These are phyloP conservation scores for Plutella xylostella DNA, from an alignment of 2,888 invertebrate genomes.

Conservation along the genomic window DNA sequence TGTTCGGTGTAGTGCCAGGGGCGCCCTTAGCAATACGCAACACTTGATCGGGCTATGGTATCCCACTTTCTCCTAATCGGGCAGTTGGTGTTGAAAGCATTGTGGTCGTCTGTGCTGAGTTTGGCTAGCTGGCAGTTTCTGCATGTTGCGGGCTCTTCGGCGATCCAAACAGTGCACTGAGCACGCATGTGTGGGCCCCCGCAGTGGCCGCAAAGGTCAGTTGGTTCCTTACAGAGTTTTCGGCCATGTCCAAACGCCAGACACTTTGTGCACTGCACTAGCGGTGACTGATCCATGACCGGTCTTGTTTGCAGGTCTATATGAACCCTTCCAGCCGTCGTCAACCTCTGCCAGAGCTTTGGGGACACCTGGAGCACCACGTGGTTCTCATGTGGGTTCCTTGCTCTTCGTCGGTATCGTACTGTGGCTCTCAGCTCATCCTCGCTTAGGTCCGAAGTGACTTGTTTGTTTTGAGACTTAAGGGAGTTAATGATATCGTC, in stretches of 20 bases:
- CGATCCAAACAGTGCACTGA: background rate
- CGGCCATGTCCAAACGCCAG: slow-evolving; percentile 5
- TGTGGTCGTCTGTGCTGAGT: background rate
- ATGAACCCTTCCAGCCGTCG: too few species aligned
- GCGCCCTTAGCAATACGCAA: background rate
- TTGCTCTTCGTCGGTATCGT: background rate
- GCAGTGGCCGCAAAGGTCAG: background rate
- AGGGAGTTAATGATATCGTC: slow-evolving; percentile 6
- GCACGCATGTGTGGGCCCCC: slow-evolving; percentile 1
- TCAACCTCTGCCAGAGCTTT: too few species aligned
- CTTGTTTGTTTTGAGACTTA: slow-evolving; percentile 1
- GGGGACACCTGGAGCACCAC: too few species aligned
- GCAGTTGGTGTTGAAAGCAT: background rate
- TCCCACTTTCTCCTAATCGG: background rate
- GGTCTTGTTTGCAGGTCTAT: too few species aligned
- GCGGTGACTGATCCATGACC: too few species aligned
- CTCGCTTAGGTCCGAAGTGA: background rate
- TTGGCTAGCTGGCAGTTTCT: background rate
- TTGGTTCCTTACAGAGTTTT: background rate
- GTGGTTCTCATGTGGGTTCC: slow-evolving; percentile 6
- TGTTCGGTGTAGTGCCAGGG: background rate
- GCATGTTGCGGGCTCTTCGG: background rate
- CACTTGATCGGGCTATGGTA: background rate
- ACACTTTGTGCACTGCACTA: slow-evolving; percentile 4
- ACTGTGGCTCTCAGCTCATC: background rate